These are phyloP conservation scores for Carcharodon carcharias DNA, from an alignment of 2,797 vertebrate species.

Conservation along the genomic window DNA sequence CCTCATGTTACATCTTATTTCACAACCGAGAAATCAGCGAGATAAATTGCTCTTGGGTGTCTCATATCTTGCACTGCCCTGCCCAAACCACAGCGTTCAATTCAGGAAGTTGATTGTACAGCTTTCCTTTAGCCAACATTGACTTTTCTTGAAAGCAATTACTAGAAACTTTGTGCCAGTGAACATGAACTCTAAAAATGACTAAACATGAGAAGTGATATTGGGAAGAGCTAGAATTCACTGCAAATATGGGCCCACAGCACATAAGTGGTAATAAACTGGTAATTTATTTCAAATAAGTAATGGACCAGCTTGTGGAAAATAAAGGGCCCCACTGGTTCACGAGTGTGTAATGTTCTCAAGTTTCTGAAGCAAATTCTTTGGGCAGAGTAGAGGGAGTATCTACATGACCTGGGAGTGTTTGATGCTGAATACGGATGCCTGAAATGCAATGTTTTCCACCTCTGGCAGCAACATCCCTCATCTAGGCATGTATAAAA, in stretches of 20 bases:
- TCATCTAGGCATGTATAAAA: neutral
- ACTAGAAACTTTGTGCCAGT: neutral
- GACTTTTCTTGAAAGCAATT: neutral
- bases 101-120: neutral
- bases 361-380: neutral
- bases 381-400: neutral
- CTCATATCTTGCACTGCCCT: neutral
- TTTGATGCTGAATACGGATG: neutral
- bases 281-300: neutral
- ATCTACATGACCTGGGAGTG: neutral
- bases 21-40: neutral
- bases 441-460: neutral
- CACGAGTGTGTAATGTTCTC: neutral
- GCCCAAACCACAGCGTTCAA: neutral
- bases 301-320: neutral
- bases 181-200: neutral
- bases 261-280: neutral
- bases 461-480: neutral
- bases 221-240: neutral
- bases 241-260: neutral
- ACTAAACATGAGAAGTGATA: neutral
- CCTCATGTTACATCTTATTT: neutral
- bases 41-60: neutral
- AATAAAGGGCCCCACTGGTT: neutral
- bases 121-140: neutral